These are phyloP conservation scores for Diplosoma virens DNA, from an alignment of 23 tunicate species.

Conservation along the genomic window DNA sequence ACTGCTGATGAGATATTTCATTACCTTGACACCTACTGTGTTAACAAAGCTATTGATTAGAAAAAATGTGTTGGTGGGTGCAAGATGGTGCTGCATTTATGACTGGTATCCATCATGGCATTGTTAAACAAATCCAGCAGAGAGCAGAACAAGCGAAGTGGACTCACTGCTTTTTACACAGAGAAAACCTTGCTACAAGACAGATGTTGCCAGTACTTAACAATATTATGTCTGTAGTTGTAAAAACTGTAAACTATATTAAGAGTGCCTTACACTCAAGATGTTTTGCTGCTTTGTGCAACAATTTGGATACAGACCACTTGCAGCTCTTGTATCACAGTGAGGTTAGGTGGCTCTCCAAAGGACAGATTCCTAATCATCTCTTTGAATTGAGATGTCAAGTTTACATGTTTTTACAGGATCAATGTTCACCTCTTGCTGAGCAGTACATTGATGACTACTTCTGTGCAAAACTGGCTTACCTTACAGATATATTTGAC, in stretches of 20 bases:
- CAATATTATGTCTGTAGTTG: conserved; percentile 43
- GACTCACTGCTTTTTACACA: conserved; percentile 45
- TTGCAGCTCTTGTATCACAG: conserved; percentile 38
- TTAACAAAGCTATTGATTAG: neutral
- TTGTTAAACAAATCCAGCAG: too few species aligned
- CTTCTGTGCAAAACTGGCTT: conserved; percentile 49
- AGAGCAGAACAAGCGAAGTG: conserved; percentile 43
- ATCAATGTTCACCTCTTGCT: too few species aligned
- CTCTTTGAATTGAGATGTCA: conserved; percentile 43
- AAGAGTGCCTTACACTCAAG: conserved; percentile 41
- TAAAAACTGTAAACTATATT: conserved; percentile 41
- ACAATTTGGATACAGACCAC: conserved; percentile 28
- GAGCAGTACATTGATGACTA: too few species aligned
- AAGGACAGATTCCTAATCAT: conserved; percentile 41
- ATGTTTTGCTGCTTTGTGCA: conserved; percentile 47
- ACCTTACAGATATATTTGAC: conserved; percentile 47
- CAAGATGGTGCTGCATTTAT: conserved; percentile 34
- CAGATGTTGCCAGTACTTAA: conserved; percentile 57
- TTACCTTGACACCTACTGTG: too few species aligned
- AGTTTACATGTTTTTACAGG: conserved; percentile 52
- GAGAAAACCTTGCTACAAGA: conserved; percentile 38
- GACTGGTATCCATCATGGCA: conserved; percentile 39
- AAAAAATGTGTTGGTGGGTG: conserved; percentile 27
- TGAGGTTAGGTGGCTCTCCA: too few species aligned
- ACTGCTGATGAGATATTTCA: neutral